Evolutionary conservation across 2,797 vertebrate genomes (phyloP), one percentile per base, ranked within the genome.

Genomic region (Enteromius trimaculatus): DNA sequence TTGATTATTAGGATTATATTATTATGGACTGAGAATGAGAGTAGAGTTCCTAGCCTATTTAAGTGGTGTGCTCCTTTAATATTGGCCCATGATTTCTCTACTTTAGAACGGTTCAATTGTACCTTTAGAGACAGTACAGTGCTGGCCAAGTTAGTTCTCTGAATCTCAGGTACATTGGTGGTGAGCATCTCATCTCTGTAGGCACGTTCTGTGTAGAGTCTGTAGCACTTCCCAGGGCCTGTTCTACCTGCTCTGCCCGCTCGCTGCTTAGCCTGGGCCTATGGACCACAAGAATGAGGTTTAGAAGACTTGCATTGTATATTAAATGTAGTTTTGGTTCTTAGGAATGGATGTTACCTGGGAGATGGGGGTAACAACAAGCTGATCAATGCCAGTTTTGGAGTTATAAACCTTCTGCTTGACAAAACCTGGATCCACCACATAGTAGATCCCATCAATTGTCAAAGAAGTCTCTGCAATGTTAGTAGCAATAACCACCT

Each of bases 381-480:
- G 95, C 90, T 99, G 98, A 88, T 99, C 98, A 1, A 99, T 99
- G 65, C 98, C 98, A 0, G 97, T 99, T 93, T 99, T 99, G 17
- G 98, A 99, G 91, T 99, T 99, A 91, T 99, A 99, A 23, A 99
- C 98, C 77, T 98, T 99, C 85, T 99, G 98, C 86, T 99, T 99
- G 84, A 99, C 98, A 80, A 99, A 99, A 21, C 98, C 98, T 2
- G 98, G 98, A 90, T 99, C 98, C 0, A 99, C 98, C 3, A 99
- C 98, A 0, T 99, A 99, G 84, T 99, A 99, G 87, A 99, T 99
- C 0, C 98, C 98, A 64, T 99, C 98, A 16, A 99, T 99, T 21
- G 98, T 99, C 86, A 99, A 89, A 1, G 98, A 99, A 0, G 98
- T 99, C 90, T 99, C 98, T 0, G 98, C 98, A 0, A 99, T 99